Base-by-base conservation (phyloP, 2,888 invertebrate species). In the Anagyrus pseudococci region DNA sequence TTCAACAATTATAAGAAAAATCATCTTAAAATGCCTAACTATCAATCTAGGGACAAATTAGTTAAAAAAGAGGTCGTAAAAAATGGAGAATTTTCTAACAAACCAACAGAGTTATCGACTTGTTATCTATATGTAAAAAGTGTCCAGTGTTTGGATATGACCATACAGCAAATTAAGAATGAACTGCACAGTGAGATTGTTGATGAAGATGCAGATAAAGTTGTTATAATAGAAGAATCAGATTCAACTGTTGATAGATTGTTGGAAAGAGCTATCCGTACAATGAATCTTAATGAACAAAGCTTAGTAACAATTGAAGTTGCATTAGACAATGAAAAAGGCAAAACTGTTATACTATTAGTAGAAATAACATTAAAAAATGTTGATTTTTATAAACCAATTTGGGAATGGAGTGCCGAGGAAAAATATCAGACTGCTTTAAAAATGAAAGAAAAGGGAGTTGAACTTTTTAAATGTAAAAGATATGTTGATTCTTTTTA, bases 401-500 rank as follows among this genome's bases (percentile, higher is more conserved):
- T 87, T 26, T 84, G 85, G 75, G 83, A 86, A 52, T 87, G 87
- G 86, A 81, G 83, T n/a, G 83, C 83, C 74, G 81, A 83, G 52
- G 82, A 86, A 61, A 82, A 87, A 65, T 83, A 83, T 69, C 81
- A 83, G 46, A 76, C 82, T 19, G 83, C 86, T 1, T 70, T 81
- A 29, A 82, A 83, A 69, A 84, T 85, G 68, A 87, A 88, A 77
- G 84, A 85, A 64, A 75, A 79, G 40, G 88, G 89, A 2, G 88
- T 90, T 0, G 77, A 83, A 29, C 82, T 92, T 66, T 91, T 90
- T 67, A 87, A 87, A 74, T 75, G 83, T 1, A 85, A 85, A 66
- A 85, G 87, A 55, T 81, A 83, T 55, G 74, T 83, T 10, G 91
- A 92, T 75, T 92, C 93, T 0, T 93, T 92, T 71, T 81, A 84